Evolutionary conservation across 2,113 vertebrate genomes (phyloP).

Genomic region (Apteryx mantelli): DNA sequence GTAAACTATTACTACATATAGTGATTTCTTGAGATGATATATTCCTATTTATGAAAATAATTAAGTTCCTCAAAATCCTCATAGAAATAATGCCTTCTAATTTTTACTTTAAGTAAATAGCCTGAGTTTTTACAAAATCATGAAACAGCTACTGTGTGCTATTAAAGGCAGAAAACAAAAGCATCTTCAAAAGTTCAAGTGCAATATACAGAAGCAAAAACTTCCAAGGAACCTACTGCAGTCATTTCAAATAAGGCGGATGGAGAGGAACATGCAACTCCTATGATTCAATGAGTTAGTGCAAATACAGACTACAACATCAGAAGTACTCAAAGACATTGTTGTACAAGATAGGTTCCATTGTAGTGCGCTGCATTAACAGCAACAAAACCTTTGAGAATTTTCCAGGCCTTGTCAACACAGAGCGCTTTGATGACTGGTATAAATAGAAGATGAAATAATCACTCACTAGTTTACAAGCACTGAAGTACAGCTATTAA

Average conservation of each 20-base stretch:
- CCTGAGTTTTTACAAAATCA: not conserved
- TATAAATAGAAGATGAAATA: conserved; percentile 27
- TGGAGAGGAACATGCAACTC: not conserved
- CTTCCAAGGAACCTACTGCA: not conserved
- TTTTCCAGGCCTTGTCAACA: conserved; percentile 7
- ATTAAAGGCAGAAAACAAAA: not conserved
- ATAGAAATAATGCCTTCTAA: not conserved
- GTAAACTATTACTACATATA: not conserved
- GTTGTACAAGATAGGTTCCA: not conserved
- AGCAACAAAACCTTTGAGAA: conserved; percentile 26
- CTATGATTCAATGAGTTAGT: not conserved
- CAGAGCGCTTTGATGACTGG: conserved; percentile 1
- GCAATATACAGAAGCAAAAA: not conserved
- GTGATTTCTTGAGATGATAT: not conserved
- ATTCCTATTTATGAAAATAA: not conserved
- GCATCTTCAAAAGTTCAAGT: not conserved
- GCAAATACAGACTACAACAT: not conserved
- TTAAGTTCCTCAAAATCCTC: not conserved
- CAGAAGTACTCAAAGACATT: not conserved
- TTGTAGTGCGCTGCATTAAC: not conserved
- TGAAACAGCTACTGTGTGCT: not conserved
- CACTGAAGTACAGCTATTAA: not conserved
- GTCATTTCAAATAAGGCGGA: not conserved
- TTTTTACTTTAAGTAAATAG: not conserved
- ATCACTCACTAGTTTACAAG: conserved; percentile 22